Percentiles rank a stretch among this genome's conserved stretches.
Conservation (phyloP, 2,113 vertebrate species). For the Odobenus rosmarus region DNA sequence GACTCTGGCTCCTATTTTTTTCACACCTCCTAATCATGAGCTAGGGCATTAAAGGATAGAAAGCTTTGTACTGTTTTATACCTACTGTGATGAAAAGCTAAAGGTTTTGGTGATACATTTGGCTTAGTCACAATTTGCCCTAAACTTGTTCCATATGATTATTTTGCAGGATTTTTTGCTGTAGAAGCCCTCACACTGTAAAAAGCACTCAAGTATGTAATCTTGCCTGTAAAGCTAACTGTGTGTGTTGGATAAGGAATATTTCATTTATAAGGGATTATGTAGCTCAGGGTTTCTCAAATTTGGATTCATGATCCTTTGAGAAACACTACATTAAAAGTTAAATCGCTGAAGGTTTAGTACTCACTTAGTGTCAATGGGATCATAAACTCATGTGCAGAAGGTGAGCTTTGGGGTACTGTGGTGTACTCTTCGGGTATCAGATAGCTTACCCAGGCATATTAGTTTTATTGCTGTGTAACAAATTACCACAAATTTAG, state of each 20-base stretch:
- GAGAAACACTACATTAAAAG: constrained; percentile 8
- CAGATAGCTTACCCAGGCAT: not conserved
- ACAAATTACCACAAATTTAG: not conserved
- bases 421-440: not conserved
- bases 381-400: not conserved
- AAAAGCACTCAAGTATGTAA: constrained; percentile 62
- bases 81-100: not conserved
- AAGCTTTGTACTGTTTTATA: not conserved
- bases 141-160: constrained; percentile 45
- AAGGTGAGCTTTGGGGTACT: not conserved
- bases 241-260: constrained; percentile 45
- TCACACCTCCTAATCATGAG: constrained; percentile 15
- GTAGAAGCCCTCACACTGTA: constrained; percentile 18
- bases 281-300: constrained; percentile 50
- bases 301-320: constrained; percentile 49
- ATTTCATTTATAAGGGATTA: constrained; percentile 61
- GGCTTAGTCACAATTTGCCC: constrained; percentile 22
- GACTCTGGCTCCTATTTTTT: not conserved
- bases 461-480: not conserved
- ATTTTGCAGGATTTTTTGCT: constrained; percentile 58
- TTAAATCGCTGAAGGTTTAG: not conserved
- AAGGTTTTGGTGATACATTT: not conserved
- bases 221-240: constrained; percentile 55
- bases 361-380: not conserved
- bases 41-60: not conserved